A percentile compares a stretch with the other conserved stretches of the same genome.
phyloP scores from a whole-genome alignment of 1,140 invertebrate genomes.

The Orchestia grillus region DNA sequence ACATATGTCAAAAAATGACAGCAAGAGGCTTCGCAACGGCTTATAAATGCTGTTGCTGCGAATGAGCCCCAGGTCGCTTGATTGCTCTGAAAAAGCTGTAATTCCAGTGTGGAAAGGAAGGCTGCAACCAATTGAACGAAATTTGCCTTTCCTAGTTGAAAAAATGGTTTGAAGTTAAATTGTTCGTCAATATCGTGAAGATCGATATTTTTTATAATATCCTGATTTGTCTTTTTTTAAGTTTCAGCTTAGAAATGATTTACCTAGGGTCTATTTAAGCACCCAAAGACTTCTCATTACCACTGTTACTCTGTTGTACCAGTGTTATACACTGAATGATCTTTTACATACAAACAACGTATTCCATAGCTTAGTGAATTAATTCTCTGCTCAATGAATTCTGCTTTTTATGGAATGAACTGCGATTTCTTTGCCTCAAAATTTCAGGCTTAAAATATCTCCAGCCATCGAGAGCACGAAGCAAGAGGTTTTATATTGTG shows the following conservation, averaged over 20 bases:
- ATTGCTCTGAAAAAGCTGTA: neutral
- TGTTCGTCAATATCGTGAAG: too few relatives aligned
- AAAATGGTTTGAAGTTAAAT: too few relatives aligned
- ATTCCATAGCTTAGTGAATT: too few relatives aligned
- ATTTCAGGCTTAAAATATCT: neutral
- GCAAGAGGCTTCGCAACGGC: neutral
- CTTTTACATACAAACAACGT: too few relatives aligned
- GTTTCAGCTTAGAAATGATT: too few relatives aligned
- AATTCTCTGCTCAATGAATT: neutral
- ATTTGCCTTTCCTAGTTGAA: neutral
- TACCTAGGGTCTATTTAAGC: too few relatives aligned
- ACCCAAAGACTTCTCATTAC: too few relatives aligned
- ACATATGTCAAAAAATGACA: neutral
- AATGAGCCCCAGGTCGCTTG: neutral
- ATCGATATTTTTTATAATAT: neutral
- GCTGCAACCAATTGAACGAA: neutral
- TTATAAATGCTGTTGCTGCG: neutral
- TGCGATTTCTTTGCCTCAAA: neutral
- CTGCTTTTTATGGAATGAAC: neutral
- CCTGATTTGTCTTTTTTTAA: neutral
- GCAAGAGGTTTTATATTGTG: neutral
- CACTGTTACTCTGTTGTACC: too few relatives aligned
- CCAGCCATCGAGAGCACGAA: neutral
- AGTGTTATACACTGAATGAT: too few relatives aligned
- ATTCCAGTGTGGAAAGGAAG: neutral